These are phyloP conservation scores for Venustaconcha ellipsiformis DNA, from an alignment of 1,140 invertebrate species.

Conservation along the genomic window DNA sequence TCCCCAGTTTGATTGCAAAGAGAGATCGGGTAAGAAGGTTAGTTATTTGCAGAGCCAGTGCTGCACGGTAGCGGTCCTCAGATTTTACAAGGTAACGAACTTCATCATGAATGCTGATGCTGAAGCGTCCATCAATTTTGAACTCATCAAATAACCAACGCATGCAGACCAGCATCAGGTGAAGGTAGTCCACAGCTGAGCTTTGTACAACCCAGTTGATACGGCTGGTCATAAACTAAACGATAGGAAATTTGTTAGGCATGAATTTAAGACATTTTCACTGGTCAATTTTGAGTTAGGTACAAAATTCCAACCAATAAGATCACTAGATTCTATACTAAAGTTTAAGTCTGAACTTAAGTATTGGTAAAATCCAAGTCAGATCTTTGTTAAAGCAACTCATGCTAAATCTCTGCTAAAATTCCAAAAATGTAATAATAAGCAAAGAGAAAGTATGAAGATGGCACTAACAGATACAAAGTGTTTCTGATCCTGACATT, in stretches of 20 bases:
- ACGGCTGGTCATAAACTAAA: conserved; percentile 85
- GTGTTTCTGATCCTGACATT: too few species aligned
- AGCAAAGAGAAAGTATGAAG: too few species aligned
- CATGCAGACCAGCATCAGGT: conserved; percentile 97
- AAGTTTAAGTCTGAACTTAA: too few species aligned
- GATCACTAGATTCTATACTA: too few species aligned
- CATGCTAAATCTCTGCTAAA: too few species aligned
- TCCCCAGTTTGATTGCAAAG: conserved; percentile 86
- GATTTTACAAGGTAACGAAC: conserved; percentile 89
- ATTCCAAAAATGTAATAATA: too few species aligned
- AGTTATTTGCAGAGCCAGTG: conserved; percentile 94
- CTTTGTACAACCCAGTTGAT: conserved; percentile 99
- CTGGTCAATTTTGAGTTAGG: too few species aligned
- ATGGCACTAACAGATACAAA: too few species aligned
- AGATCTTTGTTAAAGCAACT: too few species aligned
- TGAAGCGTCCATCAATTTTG: conserved; percentile 84
- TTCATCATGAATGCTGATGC: conserved; percentile 98
- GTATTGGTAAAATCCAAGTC: too few species aligned
- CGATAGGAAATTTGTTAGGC: conserved; percentile 12
- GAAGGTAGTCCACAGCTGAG: conserved; percentile 97
- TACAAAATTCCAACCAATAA: too few species aligned
- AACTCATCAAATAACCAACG: conserved; percentile 84
- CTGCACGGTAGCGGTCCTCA: conserved; percentile 86
- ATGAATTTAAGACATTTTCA: too few species aligned
- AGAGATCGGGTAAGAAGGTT: conserved; percentile 93